Conservation (phyloP, 2,888 invertebrate genomes). For the Frankliniella fusca region DNA sequence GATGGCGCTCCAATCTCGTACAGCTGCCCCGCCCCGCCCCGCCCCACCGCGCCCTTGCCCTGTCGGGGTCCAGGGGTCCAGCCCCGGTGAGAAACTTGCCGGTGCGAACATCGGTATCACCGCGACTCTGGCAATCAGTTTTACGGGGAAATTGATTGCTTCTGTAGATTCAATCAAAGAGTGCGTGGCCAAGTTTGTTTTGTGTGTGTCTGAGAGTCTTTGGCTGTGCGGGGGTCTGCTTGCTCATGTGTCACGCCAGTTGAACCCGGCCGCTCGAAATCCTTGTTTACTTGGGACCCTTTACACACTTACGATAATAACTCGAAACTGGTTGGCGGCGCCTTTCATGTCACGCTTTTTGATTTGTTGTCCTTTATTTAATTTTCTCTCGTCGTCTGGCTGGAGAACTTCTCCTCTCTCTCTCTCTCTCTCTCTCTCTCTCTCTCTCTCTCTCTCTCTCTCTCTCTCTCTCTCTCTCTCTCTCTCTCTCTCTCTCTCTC, state of each 20-base stretch:
- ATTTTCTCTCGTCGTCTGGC: background rate
- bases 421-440: conserved; percentile 2
- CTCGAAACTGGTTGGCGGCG: conserved; percentile 8
- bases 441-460: conserved; percentile 18
- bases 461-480: conserved; percentile 18
- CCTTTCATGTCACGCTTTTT: conserved; percentile 1
- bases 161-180: background rate
- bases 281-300: conserved; percentile 8
- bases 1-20: background rate
- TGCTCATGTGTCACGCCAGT: background rate
- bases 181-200: background rate
- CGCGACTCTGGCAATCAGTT: background rate
- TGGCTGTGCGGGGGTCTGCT: background rate
- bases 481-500: conserved; percentile 18
- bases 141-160: background rate
- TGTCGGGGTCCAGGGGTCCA: background rate
- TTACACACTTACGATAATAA: conserved; percentile 6
- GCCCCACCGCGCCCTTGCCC: background rate
- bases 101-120: background rate
- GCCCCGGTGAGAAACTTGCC: background rate
- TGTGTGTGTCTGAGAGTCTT: background rate
- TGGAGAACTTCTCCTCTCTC: background rate
- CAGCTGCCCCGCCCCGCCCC: background rate
- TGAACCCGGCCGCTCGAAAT: background rate
- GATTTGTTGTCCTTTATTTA: conserved; percentile 25